These are phyloP conservation scores for Bibio marci DNA, from an alignment of 2,888 invertebrate species.

Conservation along the genomic window DNA sequence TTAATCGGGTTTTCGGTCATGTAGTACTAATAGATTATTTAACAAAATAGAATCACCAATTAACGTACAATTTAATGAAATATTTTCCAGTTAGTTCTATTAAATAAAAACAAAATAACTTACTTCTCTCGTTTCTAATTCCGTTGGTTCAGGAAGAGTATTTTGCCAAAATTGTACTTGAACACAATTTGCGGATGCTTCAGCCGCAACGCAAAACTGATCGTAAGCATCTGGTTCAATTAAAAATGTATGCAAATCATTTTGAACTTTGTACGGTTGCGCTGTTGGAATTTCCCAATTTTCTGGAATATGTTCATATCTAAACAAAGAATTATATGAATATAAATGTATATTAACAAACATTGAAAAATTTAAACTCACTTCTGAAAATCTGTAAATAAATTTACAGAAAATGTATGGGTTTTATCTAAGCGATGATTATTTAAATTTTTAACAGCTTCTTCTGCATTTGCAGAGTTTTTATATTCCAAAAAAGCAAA, in stretches of 20 bases:
- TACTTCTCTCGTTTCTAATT: constrained; percentile 67
- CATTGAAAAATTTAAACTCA: constrained; percentile 30
- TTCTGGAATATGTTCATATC: constrained; percentile 73
- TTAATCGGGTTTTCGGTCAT: no score
- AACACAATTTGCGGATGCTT: constrained; percentile 55
- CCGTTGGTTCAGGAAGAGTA: constrained; percentile 66
- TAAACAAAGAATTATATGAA: constrained; percentile 22
- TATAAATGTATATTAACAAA: neutral
- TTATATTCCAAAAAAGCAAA: constrained; percentile 87
- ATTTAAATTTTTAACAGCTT: constrained; percentile 76
- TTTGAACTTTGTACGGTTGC: constrained; percentile 78
- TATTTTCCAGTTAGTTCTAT: no score
- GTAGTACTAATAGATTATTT: no score
- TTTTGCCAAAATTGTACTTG: constrained; percentile 81
- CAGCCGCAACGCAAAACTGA: constrained; percentile 81
- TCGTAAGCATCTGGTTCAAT: constrained; percentile 91
- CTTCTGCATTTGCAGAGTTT: constrained; percentile 64
- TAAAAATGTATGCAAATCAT: constrained; percentile 83
- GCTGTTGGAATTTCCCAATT: constrained; percentile 86
- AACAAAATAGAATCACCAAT: no score
- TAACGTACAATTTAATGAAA: no score
- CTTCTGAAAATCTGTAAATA: constrained; percentile 92
- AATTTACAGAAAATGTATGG: constrained; percentile 84
- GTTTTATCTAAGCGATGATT: constrained; percentile 91
- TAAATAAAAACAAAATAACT: constrained; percentile 18